Conservation (phyloP, 2,113 vertebrate species). For the Saccopteryx bilineata region DNA sequence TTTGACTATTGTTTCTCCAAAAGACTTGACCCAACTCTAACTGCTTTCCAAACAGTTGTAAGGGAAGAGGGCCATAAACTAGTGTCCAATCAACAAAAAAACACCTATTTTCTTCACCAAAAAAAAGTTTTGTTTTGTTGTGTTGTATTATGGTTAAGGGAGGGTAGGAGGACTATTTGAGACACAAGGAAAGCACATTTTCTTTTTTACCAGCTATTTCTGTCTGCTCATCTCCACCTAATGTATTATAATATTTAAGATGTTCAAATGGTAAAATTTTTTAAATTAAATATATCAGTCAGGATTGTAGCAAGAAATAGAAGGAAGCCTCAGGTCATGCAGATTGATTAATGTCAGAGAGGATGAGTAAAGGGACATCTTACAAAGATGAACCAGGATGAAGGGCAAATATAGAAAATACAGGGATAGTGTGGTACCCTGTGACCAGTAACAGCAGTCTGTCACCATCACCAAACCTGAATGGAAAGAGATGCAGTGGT, state of each 20-base stretch:
- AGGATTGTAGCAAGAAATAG: not conserved
- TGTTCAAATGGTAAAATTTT: not conserved
- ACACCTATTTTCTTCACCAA: not conserved
- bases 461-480: not conserved
- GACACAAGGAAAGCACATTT: not conserved
- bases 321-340: not conserved
- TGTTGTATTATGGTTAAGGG: not conserved
- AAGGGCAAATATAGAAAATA: not conserved
- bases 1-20: conserved; percentile 2
- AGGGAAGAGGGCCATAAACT: not conserved
- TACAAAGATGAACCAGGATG: not conserved
- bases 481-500: not conserved
- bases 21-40: not conserved
- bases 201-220: conserved; percentile 1
- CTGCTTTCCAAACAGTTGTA: not conserved
- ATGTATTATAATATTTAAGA: not conserved
- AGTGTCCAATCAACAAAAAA: not conserved
- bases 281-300: not conserved
- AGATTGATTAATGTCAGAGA: not conserved
- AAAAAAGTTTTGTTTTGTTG: not conserved
- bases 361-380: not conserved
- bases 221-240: not conserved
- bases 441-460: not conserved
- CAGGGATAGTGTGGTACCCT: accelerated
- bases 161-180: not conserved